Evolutionary conservation across 2,797 vertebrate genomes (phyloP).

Genomic region (Malurus splendens): DNA sequence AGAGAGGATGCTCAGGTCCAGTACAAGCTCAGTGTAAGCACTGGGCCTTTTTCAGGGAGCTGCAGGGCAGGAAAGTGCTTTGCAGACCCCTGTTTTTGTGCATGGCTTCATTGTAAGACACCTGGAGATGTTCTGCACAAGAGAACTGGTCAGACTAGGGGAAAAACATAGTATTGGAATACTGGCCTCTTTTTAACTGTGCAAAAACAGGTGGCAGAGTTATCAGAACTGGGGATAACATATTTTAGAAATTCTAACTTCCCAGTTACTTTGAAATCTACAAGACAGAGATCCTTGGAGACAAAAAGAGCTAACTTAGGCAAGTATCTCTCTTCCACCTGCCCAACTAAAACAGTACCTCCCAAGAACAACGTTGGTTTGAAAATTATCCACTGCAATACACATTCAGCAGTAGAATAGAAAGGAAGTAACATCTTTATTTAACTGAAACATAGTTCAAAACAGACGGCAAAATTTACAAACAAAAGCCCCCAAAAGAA

Average conservation of each 20-base stretch:
- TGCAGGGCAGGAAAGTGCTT: not conserved
- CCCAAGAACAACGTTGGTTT: not conserved
- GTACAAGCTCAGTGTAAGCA: not conserved
- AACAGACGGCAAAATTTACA: not conserved
- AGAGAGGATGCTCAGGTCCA: not conserved
- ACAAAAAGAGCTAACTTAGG: not conserved
- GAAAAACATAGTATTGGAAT: not conserved
- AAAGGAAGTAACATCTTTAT: not conserved
- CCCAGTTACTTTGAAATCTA: not conserved
- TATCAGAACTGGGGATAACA: not conserved
- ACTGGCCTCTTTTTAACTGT: not conserved
- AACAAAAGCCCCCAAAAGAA: not conserved
- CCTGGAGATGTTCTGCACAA: not conserved
- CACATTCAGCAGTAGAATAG: not conserved
- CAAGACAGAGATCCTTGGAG: rapidly evolving
- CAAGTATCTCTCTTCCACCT: not conserved
- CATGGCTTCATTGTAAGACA: not conserved
- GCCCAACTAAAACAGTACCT: not conserved
- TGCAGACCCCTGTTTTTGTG: not conserved
- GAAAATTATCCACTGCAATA: not conserved
- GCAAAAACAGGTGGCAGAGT: not conserved
- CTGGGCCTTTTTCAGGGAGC: not conserved
- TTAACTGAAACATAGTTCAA: not conserved
- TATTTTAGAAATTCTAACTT: not conserved
- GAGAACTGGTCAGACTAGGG: not conserved